phyloP scores from a whole-genome alignment of 2,888 invertebrate genomes.

The Rhamnusium bicolor region DNA sequence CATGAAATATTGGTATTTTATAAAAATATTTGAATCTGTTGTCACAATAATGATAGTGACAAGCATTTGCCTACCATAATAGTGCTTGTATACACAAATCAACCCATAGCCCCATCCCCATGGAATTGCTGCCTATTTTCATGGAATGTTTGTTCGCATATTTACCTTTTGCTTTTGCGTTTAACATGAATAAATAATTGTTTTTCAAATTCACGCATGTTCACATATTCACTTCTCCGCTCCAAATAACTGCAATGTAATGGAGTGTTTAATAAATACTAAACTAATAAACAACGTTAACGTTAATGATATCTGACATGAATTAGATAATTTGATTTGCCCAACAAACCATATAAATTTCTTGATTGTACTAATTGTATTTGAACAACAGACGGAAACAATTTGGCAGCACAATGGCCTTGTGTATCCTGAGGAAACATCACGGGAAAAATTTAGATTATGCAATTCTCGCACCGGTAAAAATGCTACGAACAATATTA shows the following conservation, averaged over 20 bases:
- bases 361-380: slow-evolving; percentile 6
- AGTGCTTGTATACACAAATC: too few species aligned
- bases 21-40: too few species aligned
- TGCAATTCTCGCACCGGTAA: slow-evolving; percentile 2
- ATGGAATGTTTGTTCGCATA: too few species aligned
- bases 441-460: slow-evolving; percentile 1
- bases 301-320: slow-evolving; percentile 16
- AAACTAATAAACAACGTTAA: slow-evolving; percentile 26
- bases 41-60: too few species aligned
- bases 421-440: slow-evolving; percentile 27
- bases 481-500: too few species aligned
- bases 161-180: not conserved
- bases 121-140: too few species aligned
- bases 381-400: slow-evolving; percentile 1
- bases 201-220: not conserved
- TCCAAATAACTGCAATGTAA: slow-evolving; percentile 29
- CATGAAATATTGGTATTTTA: too few species aligned
- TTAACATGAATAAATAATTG: not conserved
- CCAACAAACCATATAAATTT: slow-evolving; percentile 37
- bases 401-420: slow-evolving; percentile 36
- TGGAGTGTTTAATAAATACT: slow-evolving; percentile 31
- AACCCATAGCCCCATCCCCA: too few species aligned
- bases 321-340: slow-evolving; percentile 28
- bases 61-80: too few species aligned
- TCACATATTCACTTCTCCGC: slow-evolving; percentile 6